Evolutionary conservation across 2,888 invertebrate genomes (phyloP).

Genomic region (Plebejus melissa): DNA sequence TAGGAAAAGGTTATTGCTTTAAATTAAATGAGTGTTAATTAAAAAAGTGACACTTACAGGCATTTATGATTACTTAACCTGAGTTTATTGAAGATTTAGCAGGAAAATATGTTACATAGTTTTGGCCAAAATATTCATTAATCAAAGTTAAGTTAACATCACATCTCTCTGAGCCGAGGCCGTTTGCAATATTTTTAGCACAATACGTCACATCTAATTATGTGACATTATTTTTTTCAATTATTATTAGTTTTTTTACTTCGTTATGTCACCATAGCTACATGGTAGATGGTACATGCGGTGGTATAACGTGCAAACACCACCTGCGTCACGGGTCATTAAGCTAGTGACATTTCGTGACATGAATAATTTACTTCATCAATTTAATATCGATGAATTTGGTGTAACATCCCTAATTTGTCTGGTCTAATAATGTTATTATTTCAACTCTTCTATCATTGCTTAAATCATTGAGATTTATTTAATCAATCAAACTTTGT

Average conservation of each 20-base stretch:
- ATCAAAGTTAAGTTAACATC: too few species aligned
- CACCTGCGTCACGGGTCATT: conserved; percentile 28
- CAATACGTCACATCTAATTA: background rate
- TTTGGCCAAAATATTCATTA: too few species aligned
- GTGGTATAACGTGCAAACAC: conserved; percentile 12
- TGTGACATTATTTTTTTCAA: background rate
- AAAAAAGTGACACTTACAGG: too few species aligned
- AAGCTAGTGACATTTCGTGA: conserved; percentile 19
- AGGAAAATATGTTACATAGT: too few species aligned
- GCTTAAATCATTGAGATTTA: too few species aligned
- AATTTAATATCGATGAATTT: conserved; percentile 6
- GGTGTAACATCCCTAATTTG: conserved; percentile 5
- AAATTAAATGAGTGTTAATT: too few species aligned
- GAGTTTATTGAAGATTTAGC: too few species aligned
- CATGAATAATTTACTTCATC: background rate
- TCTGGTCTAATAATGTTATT: background rate
- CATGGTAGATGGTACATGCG: background rate
- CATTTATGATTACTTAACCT: too few species aligned
- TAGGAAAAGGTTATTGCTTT: too few species aligned
- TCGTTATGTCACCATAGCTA: conserved; percentile 10
- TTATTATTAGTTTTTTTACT: background rate
- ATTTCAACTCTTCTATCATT: background rate
- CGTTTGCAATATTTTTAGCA: too few species aligned
- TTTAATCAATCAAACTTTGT: too few species aligned
- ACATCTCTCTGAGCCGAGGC: too few species aligned